Evolutionary conservation across 1,140 invertebrate genomes (phyloP), one percentile per base, ranked within the genome.

Genomic region (Trissolcus basalis): DNA sequence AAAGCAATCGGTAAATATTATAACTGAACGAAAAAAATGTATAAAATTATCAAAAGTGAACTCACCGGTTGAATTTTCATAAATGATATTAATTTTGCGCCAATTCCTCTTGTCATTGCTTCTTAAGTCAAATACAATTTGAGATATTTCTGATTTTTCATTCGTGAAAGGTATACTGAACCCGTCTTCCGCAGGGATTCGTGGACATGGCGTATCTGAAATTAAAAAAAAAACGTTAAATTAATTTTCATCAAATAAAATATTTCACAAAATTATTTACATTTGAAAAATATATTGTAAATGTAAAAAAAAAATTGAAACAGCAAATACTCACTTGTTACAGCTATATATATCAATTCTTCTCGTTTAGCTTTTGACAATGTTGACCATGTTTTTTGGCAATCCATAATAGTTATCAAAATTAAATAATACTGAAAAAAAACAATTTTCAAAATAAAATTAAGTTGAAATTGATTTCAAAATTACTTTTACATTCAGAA

Each of bases 111-210:
- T 86, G 43, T 90, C 86, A 5, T 85, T 86, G 4, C 90, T 90
- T 65, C 93, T 89, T 11, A 94, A 84, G 84, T 96, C 94, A 0
- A 94, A 85, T 9, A 95, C 81, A 4, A 95, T 85, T 87, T 95
- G 94, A 0, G 94, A 90, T 39, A 95, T 81, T 85, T 95, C 94
- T 47, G 92, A 88, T 1, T 93, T 92, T 2, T 86, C 84, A 0
- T 86, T 83, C 3, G 92, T 83, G 49, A 93, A 83, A 0, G 94
- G 94, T 19, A 95, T 89, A 39, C 92, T 93, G n/a, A 95, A 86
- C 0, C 93, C 93, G 4, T 90, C 87, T 15, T 90, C 82, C 0
- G 85, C 72, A 0, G 93, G 92, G 58, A 95, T 82, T 48, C 94
- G 88, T 0, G 93, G 92, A 84, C 94, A 96, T 74, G 94, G 14